These are phyloP conservation scores for Malurus elegans DNA, from an alignment of 2,113 vertebrate genomes.

Conservation along the genomic window DNA sequence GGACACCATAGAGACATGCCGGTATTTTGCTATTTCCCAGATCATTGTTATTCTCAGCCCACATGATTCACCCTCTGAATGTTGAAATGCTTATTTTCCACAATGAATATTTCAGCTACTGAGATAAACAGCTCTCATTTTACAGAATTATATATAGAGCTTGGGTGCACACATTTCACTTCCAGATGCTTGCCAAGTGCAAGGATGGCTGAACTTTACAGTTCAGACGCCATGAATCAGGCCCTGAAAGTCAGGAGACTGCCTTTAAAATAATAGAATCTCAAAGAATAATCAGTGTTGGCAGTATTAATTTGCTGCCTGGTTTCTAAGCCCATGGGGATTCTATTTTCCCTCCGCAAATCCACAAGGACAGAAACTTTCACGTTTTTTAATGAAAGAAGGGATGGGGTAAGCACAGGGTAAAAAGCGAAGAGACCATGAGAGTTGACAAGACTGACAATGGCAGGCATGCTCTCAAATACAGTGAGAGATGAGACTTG, in stretches of 20 bases:
- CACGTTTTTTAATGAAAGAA: not conserved
- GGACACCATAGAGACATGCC: not conserved
- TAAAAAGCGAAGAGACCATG: not conserved
- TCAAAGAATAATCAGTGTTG: slow-evolving; percentile 39
- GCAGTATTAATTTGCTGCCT: slow-evolving; percentile 55
- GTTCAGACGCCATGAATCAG: slow-evolving; percentile 33
- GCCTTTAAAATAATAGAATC: slow-evolving; percentile 48
- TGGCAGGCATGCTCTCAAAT: slow-evolving; percentile 10
- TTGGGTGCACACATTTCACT: not conserved
- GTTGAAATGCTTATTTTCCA: slow-evolving; percentile 37
- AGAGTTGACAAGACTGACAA: slow-evolving; percentile 38
- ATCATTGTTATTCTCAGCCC: slow-evolving; percentile 17
- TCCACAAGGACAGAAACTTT: slow-evolving; percentile 31
- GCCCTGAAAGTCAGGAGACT: slow-evolving; percentile 7
- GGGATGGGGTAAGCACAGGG: not conserved
- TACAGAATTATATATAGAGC: slow-evolving; percentile 24
- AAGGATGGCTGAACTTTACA: slow-evolving; percentile 49
- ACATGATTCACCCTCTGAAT: not conserved
- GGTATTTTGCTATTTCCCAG: not conserved
- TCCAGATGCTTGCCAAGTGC: slow-evolving; percentile 6
- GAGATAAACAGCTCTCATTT: slow-evolving; percentile 50
- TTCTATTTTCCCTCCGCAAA: slow-evolving; percentile 34
- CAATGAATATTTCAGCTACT: slow-evolving; percentile 32
- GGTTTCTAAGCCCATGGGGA: slow-evolving; percentile 30
- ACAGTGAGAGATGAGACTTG: not conserved